A percentile compares a stretch with the other conserved stretches of the same genome.
Conservation (phyloP, 2,113 vertebrate species). For the Corapipo altera region DNA sequence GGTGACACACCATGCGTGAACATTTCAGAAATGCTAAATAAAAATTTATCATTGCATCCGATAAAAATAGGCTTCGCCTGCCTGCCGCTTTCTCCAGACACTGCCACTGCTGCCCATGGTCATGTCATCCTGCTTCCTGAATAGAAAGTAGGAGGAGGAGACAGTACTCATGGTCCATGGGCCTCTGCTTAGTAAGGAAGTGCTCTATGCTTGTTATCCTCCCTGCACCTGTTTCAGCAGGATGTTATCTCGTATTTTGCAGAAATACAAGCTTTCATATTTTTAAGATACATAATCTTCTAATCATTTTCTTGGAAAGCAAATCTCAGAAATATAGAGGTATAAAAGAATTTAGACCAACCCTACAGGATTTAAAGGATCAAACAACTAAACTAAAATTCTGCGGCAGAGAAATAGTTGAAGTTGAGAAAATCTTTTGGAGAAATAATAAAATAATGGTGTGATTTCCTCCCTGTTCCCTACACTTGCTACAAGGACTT, state of each 20-base stretch:
- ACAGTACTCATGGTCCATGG: neutral
- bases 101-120: neutral
- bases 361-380: neutral
- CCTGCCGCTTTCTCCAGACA: neutral
- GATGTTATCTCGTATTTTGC: neutral
- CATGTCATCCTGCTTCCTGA: neutral
- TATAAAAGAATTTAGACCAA: neutral
- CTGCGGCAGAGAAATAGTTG: neutral
- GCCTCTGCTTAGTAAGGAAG: neutral
- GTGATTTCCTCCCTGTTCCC: accelerated
- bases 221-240: neutral
- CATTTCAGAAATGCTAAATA: neutral
- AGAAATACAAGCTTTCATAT: neutral
- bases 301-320: neutral
- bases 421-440: neutral
- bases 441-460: neutral
- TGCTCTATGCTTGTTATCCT: neutral
- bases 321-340: neutral
- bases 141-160: neutral
- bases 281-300: neutral
- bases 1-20: neutral
- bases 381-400: neutral
- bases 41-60: neutral
- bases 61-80: neutral
- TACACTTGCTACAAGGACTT: neutral